phyloP scores from a whole-genome alignment of 1,140 invertebrate species.

The Oryzaephilus surinamensis region DNA sequence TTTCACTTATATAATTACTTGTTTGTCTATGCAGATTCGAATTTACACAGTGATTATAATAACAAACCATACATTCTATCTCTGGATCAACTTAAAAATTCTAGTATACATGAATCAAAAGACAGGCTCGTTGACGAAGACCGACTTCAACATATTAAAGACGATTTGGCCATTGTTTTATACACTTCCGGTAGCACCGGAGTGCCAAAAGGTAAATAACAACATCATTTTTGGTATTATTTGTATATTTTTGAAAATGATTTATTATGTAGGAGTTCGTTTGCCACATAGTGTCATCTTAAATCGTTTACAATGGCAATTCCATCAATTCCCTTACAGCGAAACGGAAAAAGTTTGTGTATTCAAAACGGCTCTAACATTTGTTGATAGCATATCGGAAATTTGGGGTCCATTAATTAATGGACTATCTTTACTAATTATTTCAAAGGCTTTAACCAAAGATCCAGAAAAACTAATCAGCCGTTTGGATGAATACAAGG shows the following conservation, averaged over 20 bases:
- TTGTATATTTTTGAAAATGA: slow-evolving; percentile 5
- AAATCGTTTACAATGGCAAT: slow-evolving; percentile 78
- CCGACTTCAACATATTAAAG: slow-evolving; percentile 28
- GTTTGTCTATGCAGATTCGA: no score
- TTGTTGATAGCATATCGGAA: slow-evolving; percentile 78
- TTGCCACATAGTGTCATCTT: slow-evolving; percentile 67
- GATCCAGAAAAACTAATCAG: slow-evolving; percentile 62
- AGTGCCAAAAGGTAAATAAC: slow-evolving; percentile 71
- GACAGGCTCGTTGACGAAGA: slow-evolving; percentile 16
- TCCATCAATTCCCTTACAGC: slow-evolving; percentile 60
- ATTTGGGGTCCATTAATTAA: slow-evolving; percentile 75
- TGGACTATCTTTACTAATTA: slow-evolving; percentile 55
- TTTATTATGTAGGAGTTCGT: slow-evolving; percentile 53
- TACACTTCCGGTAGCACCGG: slow-evolving; percentile 93
- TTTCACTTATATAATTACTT: no score
- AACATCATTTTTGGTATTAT: no score
- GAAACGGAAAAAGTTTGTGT: slow-evolving; percentile 55
- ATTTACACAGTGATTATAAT: no score
- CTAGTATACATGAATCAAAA: slow-evolving; percentile 16
- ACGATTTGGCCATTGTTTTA: slow-evolving; percentile 62
- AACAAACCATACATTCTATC: neutral
- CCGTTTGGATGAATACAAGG: slow-evolving; percentile 56
- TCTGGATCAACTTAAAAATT: no score
- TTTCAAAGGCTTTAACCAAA: slow-evolving; percentile 57
- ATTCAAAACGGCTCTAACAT: slow-evolving; percentile 81